These are phyloP conservation scores for Cydia splendana DNA, from an alignment of 1,140 invertebrate species.

Conservation along the genomic window DNA sequence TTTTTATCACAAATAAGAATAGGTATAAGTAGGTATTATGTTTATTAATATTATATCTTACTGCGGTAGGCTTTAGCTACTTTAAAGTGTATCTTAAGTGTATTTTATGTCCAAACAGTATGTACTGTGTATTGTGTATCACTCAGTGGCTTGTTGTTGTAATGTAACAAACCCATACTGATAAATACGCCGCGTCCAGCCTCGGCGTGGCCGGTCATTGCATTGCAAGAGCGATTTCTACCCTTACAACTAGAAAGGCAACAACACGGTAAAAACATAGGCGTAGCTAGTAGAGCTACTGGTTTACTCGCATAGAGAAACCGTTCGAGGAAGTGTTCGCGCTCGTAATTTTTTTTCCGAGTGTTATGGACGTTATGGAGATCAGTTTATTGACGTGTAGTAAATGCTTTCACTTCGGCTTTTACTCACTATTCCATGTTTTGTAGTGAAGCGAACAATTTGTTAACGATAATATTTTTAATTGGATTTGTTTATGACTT, in stretches of 20 bases:
- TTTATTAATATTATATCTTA: too few species aligned
- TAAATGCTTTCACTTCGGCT: slow-evolving; percentile 49
- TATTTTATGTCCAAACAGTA: too few species aligned
- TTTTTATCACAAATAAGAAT: too few species aligned
- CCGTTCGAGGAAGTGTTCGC: slow-evolving; percentile 55
- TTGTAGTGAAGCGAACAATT: not conserved
- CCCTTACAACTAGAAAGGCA: not conserved
- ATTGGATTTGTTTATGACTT: not conserved
- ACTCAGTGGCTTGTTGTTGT: not conserved
- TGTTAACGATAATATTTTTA: not conserved
- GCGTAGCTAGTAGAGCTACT: slow-evolving; percentile 8
- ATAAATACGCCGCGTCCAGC: not conserved
- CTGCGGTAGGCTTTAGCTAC: too few species aligned
- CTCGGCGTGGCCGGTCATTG: too few species aligned
- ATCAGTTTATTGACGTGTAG: slow-evolving; percentile 52
- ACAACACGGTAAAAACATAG: not conserved
- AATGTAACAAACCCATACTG: not conserved
- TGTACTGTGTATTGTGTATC: not conserved
- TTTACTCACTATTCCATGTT: slow-evolving; percentile 30
- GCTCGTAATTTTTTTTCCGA: slow-evolving; percentile 47
- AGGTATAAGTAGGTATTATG: too few species aligned
- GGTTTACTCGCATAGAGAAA: slow-evolving; percentile 40
- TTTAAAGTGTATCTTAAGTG: too few species aligned
- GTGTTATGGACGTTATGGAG: slow-evolving; percentile 50
- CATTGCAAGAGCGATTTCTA: not conserved